phyloP scores from a whole-genome alignment of 2,113 vertebrate genomes.

The Scortum barcoo region DNA sequence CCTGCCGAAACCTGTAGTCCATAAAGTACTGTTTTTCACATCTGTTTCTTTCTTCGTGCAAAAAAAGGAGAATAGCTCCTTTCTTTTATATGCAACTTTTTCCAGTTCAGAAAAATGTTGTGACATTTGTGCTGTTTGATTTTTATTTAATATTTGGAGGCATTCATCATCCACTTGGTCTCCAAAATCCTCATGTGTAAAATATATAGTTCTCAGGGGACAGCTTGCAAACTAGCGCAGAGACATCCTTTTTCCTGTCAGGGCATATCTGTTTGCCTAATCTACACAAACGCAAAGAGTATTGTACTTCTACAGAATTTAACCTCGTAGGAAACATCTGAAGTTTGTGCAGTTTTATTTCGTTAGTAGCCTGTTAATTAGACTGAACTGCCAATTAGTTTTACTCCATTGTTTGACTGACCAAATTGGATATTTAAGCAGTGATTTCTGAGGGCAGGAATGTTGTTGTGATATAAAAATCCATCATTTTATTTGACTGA shows the following conservation, averaged over 20 bases:
- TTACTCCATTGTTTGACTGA: not conserved
- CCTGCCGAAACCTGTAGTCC: slow-evolving; percentile 70
- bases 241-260: slow-evolving; percentile 65
- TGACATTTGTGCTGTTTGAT: slow-evolving; percentile 41
- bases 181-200: slow-evolving; percentile 53
- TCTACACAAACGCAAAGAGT: slow-evolving; percentile 46
- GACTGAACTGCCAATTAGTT: not conserved
- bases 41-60: slow-evolving; percentile 76
- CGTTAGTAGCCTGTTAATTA: not conserved
- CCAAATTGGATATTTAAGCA: not conserved
- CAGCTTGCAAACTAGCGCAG: slow-evolving; percentile 33
- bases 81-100: slow-evolving; percentile 47
- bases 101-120: slow-evolving; percentile 41
- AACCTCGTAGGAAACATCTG: not conserved
- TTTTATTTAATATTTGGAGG: slow-evolving; percentile 66
- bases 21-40: slow-evolving; percentile 76
- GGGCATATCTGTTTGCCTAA: slow-evolving; percentile 60
- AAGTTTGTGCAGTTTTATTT: slow-evolving; percentile 7
- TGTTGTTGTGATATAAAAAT: not conserved
- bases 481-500: not conserved
- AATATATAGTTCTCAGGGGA: slow-evolving; percentile 67
- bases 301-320: slow-evolving; percentile 17
- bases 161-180: slow-evolving; percentile 53
- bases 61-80: slow-evolving; percentile 40
- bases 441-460: not conserved